phyloP scores from a whole-genome alignment of 2,797 vertebrate species.

The Etheostoma nigrum region DNA sequence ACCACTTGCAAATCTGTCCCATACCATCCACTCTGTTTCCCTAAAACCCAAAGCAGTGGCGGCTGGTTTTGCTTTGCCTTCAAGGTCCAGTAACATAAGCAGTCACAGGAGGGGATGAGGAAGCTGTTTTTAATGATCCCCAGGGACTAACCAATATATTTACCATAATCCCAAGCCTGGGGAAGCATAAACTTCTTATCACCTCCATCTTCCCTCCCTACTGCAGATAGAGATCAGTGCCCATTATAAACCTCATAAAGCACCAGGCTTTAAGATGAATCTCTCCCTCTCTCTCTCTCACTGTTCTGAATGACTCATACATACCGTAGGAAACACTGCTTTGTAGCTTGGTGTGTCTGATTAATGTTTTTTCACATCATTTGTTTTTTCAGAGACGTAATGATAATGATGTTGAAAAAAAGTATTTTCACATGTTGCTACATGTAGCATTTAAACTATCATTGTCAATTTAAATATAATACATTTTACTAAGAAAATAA shows the following conservation, averaged over 20 bases:
- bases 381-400: conserved; percentile 23
- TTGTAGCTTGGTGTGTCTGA: conserved; percentile 29
- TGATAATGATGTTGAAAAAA: conserved; percentile 4
- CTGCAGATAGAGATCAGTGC: conserved; percentile 77
- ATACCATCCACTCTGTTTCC: conserved; percentile 7
- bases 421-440: neutral
- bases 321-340: conserved; percentile 28
- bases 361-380: conserved; percentile 21
- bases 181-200: conserved; percentile 82
- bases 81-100: conserved; percentile 65
- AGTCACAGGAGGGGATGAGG: conserved; percentile 63
- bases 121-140: conserved; percentile 79
- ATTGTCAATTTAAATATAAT: conserved; percentile 10
- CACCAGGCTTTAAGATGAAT: conserved; percentile 68
- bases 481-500: neutral
- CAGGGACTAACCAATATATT: conserved; percentile 71
- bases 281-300: conserved; percentile 27
- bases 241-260: conserved; percentile 76
- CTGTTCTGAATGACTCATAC: conserved; percentile 27
- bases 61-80: conserved; percentile 56
- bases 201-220: conserved; percentile 73
- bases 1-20: conserved; percentile 5
- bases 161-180: conserved; percentile 82
- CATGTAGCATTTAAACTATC: neutral
- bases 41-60: conserved; percentile 23